A percentile compares a stretch with the other conserved stretches of the same genome.
phyloP scores from a whole-genome alignment of 1,140 invertebrate species.

The Anthonomus grandis region DNA sequence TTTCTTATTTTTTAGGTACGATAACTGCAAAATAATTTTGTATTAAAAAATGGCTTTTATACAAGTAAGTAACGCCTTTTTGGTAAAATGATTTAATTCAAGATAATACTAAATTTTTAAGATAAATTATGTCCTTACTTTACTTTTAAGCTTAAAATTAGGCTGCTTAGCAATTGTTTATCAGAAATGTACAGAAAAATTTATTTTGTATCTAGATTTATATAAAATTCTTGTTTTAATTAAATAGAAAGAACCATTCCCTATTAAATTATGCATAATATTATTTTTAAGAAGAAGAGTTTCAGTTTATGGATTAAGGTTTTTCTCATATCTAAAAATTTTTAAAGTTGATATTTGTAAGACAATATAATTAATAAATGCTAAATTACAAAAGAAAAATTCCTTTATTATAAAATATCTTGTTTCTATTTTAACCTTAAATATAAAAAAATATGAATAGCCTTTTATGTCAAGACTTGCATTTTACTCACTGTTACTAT shows the following conservation, averaged over 20 bases:
- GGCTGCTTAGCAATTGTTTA: neutral
- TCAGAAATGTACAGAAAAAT: too few relatives aligned
- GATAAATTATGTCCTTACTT: neutral
- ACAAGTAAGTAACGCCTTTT: neutral
- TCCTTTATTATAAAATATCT: too few relatives aligned
- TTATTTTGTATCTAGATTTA: too few relatives aligned
- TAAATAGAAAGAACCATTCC: neutral
- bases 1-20: neutral
- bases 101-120: neutral
- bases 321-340: too few relatives aligned
- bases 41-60: neutral
- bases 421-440: too few relatives aligned
- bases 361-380: too few relatives aligned
- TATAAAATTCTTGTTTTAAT: too few relatives aligned
- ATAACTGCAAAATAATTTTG: neutral
- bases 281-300: neutral
- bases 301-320: conserved; percentile 3
- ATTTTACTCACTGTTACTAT: too few relatives aligned
- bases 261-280: neutral
- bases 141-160: neutral
- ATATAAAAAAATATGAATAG: too few relatives aligned
- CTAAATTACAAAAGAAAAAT: too few relatives aligned
- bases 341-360: too few relatives aligned
- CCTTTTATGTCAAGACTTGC: too few relatives aligned
- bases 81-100: neutral